Evolutionary conservation across 2,113 vertebrate species (phyloP).

Genomic region (Bufo gargarizans): DNA sequence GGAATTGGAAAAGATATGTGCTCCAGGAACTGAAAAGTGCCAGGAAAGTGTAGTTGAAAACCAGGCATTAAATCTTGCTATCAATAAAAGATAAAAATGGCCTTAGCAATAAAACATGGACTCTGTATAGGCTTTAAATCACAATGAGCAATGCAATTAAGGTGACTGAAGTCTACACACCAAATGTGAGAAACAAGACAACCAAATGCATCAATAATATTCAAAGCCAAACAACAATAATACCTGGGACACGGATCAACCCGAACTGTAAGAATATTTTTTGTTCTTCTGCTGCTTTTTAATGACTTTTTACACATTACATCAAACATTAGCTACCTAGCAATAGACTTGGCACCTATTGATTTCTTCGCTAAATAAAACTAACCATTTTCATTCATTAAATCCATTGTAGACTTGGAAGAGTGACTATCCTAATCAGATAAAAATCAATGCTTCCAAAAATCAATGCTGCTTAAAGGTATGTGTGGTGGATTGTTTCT

Average conservation of each 20-base stretch:
- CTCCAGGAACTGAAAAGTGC: constrained; percentile 8
- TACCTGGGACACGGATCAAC: constrained; percentile 3
- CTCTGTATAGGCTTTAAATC: constrained; percentile 52
- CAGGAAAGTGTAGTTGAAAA: constrained; percentile 19
- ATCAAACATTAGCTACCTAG: constrained; percentile 9
- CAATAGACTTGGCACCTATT: constrained; percentile 5
- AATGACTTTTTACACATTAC: constrained; percentile 11
- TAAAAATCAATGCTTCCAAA: neutral
- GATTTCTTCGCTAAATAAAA: constrained; percentile 22
- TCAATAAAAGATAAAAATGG: constrained; percentile 54
- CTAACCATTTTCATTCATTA: neutral
- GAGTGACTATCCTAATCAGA: constrained; percentile 22
- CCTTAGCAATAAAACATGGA: constrained; percentile 53
- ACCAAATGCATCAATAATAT: constrained; percentile 53
- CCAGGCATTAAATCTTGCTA: constrained; percentile 49
- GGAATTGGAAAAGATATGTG: constrained; percentile 45
- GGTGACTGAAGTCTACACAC: constrained; percentile 54
- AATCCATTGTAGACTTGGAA: constrained; percentile 11
- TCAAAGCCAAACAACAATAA: constrained; percentile 32
- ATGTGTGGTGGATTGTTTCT: neutral
- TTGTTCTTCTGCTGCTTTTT: constrained; percentile 24
- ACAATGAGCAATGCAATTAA: constrained; percentile 56
- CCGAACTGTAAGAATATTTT: constrained; percentile 1
- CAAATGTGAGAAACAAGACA: constrained; percentile 46
- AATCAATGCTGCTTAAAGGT: constrained; percentile 7